Evolutionary conservation across 2,797 vertebrate species (phyloP).

Genomic region (Bryconaethiops microstoma): DNA sequence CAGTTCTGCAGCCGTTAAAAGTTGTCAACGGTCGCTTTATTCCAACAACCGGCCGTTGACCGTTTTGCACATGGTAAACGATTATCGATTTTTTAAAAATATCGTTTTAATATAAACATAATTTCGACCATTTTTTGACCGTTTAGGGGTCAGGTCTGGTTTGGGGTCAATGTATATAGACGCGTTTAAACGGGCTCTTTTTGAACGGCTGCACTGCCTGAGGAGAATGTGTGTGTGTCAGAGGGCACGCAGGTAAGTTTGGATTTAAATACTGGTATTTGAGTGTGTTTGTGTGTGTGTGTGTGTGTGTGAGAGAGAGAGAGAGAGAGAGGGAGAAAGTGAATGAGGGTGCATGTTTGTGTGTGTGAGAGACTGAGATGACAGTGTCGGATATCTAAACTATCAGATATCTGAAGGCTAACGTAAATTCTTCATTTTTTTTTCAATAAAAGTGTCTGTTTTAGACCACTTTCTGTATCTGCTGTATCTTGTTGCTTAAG

Average conservation of each 20-base stretch:
- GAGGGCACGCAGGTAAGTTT: conserved; percentile 81
- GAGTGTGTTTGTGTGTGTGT: conserved; percentile 65
- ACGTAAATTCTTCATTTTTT: neutral
- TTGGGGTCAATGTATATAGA: conserved; percentile 84
- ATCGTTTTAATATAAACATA: neutral
- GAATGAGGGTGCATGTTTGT: conserved; percentile 60
- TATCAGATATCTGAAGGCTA: conserved; percentile 7
- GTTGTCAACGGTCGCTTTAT: conserved; percentile 7
- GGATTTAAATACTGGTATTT: conserved; percentile 71
- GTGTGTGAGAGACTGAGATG: conserved; percentile 57
- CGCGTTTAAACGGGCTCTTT: conserved; percentile 83
- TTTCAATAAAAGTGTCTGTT: neutral
- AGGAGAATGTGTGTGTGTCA: conserved; percentile 86
- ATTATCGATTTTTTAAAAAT: conserved; percentile 49
- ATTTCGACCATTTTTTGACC: conserved; percentile 26
- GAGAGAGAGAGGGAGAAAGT: no score
- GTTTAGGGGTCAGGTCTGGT: conserved; percentile 8
- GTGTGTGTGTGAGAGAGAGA: conserved; percentile 55
- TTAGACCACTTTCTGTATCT: no score
- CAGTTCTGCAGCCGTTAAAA: conserved; percentile 22
- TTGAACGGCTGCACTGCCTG: conserved; percentile 82
- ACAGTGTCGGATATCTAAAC: conserved; percentile 10
- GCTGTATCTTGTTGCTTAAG: no score
- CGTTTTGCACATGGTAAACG: neutral
- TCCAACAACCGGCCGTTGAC: conserved; percentile 21